phyloP scores from a whole-genome alignment of 2,113 vertebrate genomes.

The Ondatra zibethicus region DNA sequence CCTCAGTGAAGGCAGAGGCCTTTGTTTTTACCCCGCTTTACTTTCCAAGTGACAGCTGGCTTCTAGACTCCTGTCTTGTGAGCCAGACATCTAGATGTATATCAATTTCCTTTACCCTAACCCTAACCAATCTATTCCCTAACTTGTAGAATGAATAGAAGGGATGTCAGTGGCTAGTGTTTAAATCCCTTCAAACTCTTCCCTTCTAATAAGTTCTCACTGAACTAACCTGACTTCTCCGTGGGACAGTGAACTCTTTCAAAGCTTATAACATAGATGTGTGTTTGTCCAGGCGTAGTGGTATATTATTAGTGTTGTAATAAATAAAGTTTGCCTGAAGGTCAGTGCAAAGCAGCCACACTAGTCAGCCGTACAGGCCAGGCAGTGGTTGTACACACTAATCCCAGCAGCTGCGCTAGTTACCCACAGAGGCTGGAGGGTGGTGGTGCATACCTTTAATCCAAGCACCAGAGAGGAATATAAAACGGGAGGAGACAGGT shows the following conservation, averaged over 20 bases:
- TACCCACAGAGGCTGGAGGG: too few species aligned
- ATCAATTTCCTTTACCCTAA: background rate
- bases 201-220: background rate
- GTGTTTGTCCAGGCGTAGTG: background rate
- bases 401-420: too few species aligned
- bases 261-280: background rate
- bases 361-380: too few species aligned
- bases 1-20: background rate
- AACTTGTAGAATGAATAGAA: background rate
- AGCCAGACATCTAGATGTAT: background rate
- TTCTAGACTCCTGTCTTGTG: background rate
- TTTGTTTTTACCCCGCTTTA: background rate
- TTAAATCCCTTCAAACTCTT: background rate
- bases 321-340: too few species aligned
- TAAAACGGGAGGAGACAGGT: too few species aligned
- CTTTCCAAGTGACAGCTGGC: background rate
- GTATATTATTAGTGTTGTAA: too few species aligned
- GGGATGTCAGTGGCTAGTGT: background rate
- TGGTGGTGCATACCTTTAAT: too few species aligned
- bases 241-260: background rate
- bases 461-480: too few species aligned
- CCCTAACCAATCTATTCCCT: background rate
- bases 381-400: too few species aligned
- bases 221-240: background rate
- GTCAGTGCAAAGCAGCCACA: too few species aligned